Base-by-base conservation (phyloP, 2,888 invertebrate species). In the Girardia tigrina region DNA sequence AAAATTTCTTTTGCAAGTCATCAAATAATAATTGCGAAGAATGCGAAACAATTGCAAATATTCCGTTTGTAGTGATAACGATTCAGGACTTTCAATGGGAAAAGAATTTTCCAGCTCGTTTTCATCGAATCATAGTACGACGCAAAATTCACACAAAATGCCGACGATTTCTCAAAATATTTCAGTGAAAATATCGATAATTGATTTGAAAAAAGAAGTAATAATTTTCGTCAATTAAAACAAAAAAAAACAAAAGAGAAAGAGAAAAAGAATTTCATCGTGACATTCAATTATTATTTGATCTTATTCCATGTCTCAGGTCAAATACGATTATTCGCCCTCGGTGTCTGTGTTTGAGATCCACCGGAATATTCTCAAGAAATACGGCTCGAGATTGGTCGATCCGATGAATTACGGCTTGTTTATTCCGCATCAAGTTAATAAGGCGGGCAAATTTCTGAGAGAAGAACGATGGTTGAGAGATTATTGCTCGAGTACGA, bases 371-470 rank as follows among this genome's bases (percentile, higher is more conserved):
- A 4, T 56, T 56, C 23, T 56, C 6, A 56, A n/a, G 23, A 56
- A 56, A 56, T 56, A 56, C n/a, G 56, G 56, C n/a, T 56, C 56
- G 4, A n/a, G 56, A 12, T 56, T 56, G 23, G n/a, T 12, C n/a
- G 56, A 56, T 56, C 8, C 56, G 23, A 56, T 56, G 56, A 56
- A 56, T 56, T 56, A 56, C n/a, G 56, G 56, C 4, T 56, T 56
- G n/a, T 56, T 56, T n/a, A 56, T 56, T 20, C 56, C 56, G n/a
- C 56, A 56, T 56, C 56, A 56, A 56, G n/a, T 56, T 56, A 56
- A 56, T 56, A 56, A 56, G 23, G 56, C 56, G n/a, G 56, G 56
- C 6, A 56, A 56, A 56, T 56, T 56, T 56, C 56, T 56, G 4
- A 56, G 23, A 56, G 56, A 56, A n/a, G 56, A 56, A 16, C n/a